Base-by-base conservation (phyloP, 2,888 invertebrate genomes). In the Dolichomitus sp. region DNA sequence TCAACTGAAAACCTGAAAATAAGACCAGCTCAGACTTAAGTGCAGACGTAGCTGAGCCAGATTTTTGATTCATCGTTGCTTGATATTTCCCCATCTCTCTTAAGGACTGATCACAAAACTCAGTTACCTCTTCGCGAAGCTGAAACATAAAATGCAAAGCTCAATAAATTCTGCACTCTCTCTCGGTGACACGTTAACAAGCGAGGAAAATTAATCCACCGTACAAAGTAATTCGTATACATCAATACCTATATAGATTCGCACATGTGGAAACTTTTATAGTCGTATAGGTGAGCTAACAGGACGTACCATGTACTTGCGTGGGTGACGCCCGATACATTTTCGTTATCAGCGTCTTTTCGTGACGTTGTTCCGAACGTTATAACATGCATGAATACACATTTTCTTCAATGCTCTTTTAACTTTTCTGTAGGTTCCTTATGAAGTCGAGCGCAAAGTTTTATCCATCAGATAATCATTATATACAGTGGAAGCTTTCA, bases 261-360 rank as follows among this genome's bases (percentile, higher is more conserved):
- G 37, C 33, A 54, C 45, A 23, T 37, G 69, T 42, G 17, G 12
- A 9, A 42, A 69, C 33, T 74, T 79, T 80, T 69, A 75, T 45
- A 59, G 45, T 59, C 11, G 42, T 69, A 50, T 37, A 12, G 37
- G 37, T 63, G 23, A 59, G 33, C 33, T 17, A 17, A 37, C 37
- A 17, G 6, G 9, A 23, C 3, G 17, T 79, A 69, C 42, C 17
- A 69, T 54, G 23, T 23, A 19, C 68, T 17, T 42, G 9, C n/a
- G 42, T 37, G 27, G 27, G 17, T 61, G 50, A 73, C 48, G 23
- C 37, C 11, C 17, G 14, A n/a, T 52, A 42, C 40, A 45, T 63
- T 52, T 65, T 69, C 68, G 42, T 75, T 80, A 80, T 80, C 80
- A 63, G 63, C 45, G 9, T 37, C 54, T 63, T 80, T 69, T 40